Base-by-base conservation (phyloP, 2,113 vertebrate species). In the Zosterops lateralis region DNA sequence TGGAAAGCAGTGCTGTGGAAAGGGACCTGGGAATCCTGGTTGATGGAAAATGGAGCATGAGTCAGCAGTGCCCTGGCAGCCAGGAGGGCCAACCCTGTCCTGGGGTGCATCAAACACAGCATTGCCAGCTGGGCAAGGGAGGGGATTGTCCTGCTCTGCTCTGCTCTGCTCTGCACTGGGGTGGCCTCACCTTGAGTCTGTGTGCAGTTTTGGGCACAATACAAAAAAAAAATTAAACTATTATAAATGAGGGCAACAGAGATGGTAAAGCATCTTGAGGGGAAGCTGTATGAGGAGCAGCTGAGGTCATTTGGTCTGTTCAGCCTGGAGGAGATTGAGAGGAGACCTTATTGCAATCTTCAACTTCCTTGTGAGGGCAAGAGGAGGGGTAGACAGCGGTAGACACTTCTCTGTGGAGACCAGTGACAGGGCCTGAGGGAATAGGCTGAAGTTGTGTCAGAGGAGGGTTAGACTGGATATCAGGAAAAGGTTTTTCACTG, bases 181-280 rank as follows among this genome's bases (percentile, higher is more conserved):
- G 18, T 0, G 0, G 53, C 64, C 44, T 68, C 78, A 50, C 5
- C 34, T 70, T 1, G 0, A 17, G 18, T 60, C 18, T 48, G 44
- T 3, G 78, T 3, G 29, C 77, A 58, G 14, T 36, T 16, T 32
- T 36, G n/a, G n/a, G 62, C 1, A 1, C 28, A 57, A 8, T 38
- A 3, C 16, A 31, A 66, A 10, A 38, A 56, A 57, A 21, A 3
- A 14, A 38, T 48, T 67, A 10, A 80, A 4, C 8, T 38, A 26
- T 26, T n/a, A 8, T 18, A 81, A 14, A n/a, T 9, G 29, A 68
- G 9, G 29, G 40, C 53, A 7, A 68, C 13, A 20, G 11, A n/a
- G 34, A 42, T 22, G 9, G 24, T 50, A 45, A 82, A n/a, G n/a
- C n/a, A 70, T 4, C 65, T 60, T 17, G 15, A 70, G 24, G 18